A percentile compares a stretch with the other conserved stretches of the same genome.
phyloP scores from a whole-genome alignment of 2,113 vertebrate species.

The Hylia prasina region DNA sequence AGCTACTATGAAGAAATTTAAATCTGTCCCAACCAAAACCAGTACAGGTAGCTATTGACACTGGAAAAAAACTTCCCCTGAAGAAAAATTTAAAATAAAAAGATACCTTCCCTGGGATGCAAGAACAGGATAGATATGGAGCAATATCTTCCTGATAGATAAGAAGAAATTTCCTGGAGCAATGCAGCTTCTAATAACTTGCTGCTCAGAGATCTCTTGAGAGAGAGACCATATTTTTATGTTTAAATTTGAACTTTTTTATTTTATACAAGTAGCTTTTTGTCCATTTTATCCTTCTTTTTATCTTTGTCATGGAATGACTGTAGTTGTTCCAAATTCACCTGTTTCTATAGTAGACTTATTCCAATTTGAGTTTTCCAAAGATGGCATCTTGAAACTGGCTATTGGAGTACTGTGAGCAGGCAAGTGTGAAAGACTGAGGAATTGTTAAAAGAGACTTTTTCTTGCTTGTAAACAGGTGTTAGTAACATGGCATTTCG shows the following conservation, averaged over 20 bases:
- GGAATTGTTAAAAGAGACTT: background rate
- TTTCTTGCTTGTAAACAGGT: slow-evolving; percentile 70
- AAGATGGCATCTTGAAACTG: background rate
- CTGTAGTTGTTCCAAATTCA: background rate
- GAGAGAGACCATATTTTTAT: background rate
- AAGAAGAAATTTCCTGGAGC: background rate
- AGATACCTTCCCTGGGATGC: background rate
- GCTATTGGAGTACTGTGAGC: background rate
- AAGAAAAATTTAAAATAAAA: background rate
- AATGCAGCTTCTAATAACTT: background rate
- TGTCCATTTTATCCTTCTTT: background rate
- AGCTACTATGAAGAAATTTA: background rate
- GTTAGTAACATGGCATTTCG: slow-evolving; percentile 94
- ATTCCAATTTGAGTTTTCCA: background rate
- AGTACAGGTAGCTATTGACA: background rate
- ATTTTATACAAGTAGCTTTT: background rate
- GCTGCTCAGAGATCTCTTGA: background rate
- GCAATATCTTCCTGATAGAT: background rate
- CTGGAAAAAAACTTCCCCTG: background rate
- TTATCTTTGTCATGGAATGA: background rate
- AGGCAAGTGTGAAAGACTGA: background rate
- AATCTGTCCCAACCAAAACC: background rate
- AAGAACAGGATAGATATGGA: background rate
- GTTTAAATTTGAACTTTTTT: background rate
- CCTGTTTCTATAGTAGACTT: background rate